Conservation (phyloP, 2,797 vertebrate genomes). For the Ctenosaura bakeri region DNA sequence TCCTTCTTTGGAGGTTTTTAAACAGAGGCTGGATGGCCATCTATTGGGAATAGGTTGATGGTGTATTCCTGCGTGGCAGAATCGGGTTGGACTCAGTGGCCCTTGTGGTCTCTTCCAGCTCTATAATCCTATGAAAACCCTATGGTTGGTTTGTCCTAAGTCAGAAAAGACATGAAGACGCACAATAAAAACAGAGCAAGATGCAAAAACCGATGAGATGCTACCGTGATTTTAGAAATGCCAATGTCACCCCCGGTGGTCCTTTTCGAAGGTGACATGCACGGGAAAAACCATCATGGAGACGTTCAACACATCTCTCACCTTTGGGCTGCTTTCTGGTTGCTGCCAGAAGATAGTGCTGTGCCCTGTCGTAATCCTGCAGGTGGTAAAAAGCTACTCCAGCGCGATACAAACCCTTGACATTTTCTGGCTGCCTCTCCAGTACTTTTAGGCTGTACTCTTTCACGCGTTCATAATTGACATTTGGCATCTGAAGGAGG, state of each 20-base stretch:
- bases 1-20: no score
- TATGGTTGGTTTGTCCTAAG: no score
- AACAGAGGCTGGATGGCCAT: no score
- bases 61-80: no score
- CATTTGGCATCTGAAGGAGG: slow-evolving; percentile 86
- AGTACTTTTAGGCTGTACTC: slow-evolving; percentile 90
- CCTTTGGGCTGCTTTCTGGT: slow-evolving; percentile 87
- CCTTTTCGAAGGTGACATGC: neutral
- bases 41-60: no score
- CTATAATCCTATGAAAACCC: no score
- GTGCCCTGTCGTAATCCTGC: slow-evolving; percentile 86
- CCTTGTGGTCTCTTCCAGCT: no score
- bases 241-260: no score
- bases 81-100: no score
- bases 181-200: neutral
- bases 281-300: no score
- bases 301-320: slow-evolving; percentile 66
- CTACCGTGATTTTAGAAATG: neutral
- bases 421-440: slow-evolving; percentile 83
- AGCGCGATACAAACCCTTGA: slow-evolving; percentile 91
- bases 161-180: no score
- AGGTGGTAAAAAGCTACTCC: slow-evolving; percentile 89
- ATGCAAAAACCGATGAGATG: neutral
- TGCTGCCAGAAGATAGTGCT: slow-evolving; percentile 85
- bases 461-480: slow-evolving; percentile 87